Conservation (phyloP, 2,797 vertebrate species). For the Chromobotia macracanthus region DNA sequence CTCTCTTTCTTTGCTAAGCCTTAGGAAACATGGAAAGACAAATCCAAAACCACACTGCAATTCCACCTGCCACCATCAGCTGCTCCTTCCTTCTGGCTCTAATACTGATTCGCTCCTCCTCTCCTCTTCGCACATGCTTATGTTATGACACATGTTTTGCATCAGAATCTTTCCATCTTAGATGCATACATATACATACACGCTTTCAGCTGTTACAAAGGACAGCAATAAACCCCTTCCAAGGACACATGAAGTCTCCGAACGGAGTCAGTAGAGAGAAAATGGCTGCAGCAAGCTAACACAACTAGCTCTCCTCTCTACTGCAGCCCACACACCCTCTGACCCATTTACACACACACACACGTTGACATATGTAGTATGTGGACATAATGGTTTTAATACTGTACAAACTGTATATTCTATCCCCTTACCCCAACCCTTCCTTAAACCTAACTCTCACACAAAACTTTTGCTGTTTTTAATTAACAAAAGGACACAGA, state of each 20-base stretch:
- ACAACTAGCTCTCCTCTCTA: slow-evolving; percentile 39
- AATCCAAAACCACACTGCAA: neutral
- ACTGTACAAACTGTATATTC: too few relatives aligned
- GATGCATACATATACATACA: neutral
- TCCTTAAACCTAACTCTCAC: too few relatives aligned
- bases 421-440: too few relatives aligned
- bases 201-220: too few relatives aligned
- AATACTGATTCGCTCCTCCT: neutral
- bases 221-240: neutral
- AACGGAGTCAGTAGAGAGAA: slow-evolving; percentile 37
- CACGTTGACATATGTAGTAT: too few relatives aligned
- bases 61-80: slow-evolving; percentile 31
- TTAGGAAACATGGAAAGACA: slow-evolving; percentile 8
- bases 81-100: slow-evolving; percentile 3
- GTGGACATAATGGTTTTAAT: too few relatives aligned
- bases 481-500: too few relatives aligned
- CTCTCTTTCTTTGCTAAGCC: slow-evolving; percentile 7
- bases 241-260: slow-evolving; percentile 39
- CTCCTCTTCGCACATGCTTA: too few relatives aligned
- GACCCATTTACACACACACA: slow-evolving; percentile 34
- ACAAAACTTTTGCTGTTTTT: too few relatives aligned
- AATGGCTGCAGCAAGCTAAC: slow-evolving; percentile 53
- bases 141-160: neutral
- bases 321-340: slow-evolving; percentile 47
- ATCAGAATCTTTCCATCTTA: neutral